Evolutionary conservation across 1,140 invertebrate genomes (phyloP), one percentile per base, ranked within the genome.

Genomic region (Zelostemma sp.): DNA sequence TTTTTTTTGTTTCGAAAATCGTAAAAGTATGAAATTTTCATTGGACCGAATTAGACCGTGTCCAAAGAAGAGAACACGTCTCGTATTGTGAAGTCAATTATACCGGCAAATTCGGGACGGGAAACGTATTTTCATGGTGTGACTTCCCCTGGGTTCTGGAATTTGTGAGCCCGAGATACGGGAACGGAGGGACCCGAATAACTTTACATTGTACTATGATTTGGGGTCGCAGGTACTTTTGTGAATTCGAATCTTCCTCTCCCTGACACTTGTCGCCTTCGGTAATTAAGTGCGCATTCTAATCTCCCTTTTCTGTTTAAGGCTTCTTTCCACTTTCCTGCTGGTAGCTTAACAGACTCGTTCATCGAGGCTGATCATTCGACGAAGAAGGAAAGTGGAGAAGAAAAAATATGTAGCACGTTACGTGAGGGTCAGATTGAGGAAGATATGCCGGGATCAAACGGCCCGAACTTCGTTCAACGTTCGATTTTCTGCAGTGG

Each of bases 241-340:
- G 11, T 35, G 14, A 50, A 18, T n/a, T 16, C 28, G 18, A 11
- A 31, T 31, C 28, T 31, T 31, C 31, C 49, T 8, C 49, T 25
- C 11, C 25, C 47, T 41, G 72, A 64, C 67, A 77, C 59, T 77
- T 77, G 75, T 77, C 75, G 60, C 75, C 66, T 65, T 62, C 38
- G 38, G 62, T 75, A 77, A 78, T 77, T 77, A 78, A 78, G 56
- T 47, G 61, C 58, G 28, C 61, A 72, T 50, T 61, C 75, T 41
- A 59, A 72, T 73, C 60, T 59, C 46, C 46, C 49, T 28, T 45
- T 56, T 15, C 21, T 51, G 11, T 31, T 31, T 31, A 6, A 31
- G 28, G 28, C 38, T 33, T 31, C 19, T 19, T 35, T 56, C 19
- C 38, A 28, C 40, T 19, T 16, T 14, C 25, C 12, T 17, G 49